Conservation (phyloP, 2,888 invertebrate species). For the Synergus gifuensis region DNA sequence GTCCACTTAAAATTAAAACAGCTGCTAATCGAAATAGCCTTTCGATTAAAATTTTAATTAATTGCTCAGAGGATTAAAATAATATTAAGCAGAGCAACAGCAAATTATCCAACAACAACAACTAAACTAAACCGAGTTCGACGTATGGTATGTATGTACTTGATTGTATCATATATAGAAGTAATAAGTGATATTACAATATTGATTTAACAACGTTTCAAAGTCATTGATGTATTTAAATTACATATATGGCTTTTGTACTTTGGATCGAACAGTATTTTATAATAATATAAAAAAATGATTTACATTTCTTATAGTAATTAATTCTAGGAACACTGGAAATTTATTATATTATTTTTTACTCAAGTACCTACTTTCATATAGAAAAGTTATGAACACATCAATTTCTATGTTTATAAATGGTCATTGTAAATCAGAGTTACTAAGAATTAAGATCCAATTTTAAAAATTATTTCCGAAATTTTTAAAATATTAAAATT, state of each 20-base stretch:
- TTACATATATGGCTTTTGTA: neutral
- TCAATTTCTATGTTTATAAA: neutral
- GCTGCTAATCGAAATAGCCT: neutral
- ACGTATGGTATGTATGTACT: neutral
- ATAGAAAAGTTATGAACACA: neutral
- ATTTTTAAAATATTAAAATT: neutral
- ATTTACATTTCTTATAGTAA: neutral
- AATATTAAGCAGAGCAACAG: too few relatives aligned
- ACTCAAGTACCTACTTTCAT: neutral
- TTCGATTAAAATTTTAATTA: neutral
- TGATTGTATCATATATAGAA: neutral
- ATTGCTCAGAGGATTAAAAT: neutral
- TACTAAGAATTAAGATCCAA: neutral
- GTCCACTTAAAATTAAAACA: slow-evolving; percentile 32
- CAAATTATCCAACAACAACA: neutral
- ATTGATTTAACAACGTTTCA: neutral
- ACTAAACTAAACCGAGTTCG: neutral
- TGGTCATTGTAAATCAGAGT: too few relatives aligned
- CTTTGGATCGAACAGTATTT: neutral
- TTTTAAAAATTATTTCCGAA: neutral
- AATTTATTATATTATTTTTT: neutral
- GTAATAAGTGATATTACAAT: neutral
- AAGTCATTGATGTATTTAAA: neutral
- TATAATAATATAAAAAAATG: neutral
- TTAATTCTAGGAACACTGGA: neutral